Percentiles rank a stretch among this genome's conserved stretches.
These are phyloP conservation scores for Zingel zingel DNA, from an alignment of 2,113 vertebrate species.

Conservation along the genomic window DNA sequence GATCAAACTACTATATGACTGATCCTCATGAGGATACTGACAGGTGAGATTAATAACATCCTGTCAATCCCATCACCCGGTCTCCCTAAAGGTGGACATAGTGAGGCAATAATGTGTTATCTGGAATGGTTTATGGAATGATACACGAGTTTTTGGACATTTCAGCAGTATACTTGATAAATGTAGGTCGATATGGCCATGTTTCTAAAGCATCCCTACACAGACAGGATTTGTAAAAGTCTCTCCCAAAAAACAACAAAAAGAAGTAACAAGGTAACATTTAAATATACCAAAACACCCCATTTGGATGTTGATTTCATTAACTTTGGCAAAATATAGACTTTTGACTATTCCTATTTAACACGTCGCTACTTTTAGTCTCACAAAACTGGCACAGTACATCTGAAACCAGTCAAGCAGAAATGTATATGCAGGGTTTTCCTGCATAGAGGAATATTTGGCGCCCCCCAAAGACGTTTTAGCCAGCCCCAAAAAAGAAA, in stretches of 20 bases:
- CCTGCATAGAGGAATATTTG: too few species aligned
- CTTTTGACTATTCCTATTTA: neutral
- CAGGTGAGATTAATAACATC: neutral
- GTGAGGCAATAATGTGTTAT: neutral
- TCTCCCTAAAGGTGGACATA: neutral
- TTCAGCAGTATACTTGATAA: slow-evolving; percentile 10
- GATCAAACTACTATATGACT: neutral
- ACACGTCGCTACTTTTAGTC: slow-evolving; percentile 3
- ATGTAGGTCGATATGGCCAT: neutral
- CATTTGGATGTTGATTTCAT: neutral
- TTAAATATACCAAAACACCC: neutral
- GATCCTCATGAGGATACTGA: neutral
- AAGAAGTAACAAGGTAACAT: slow-evolving; percentile 6
- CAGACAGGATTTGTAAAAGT: neutral
- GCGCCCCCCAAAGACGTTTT: too few species aligned
- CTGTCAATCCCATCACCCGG: neutral
- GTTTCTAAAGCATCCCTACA: neutral
- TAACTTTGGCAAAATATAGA: slow-evolving; percentile 47
- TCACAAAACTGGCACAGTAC: slow-evolving; percentile 24
- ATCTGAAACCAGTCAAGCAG: slow-evolving; percentile 28
- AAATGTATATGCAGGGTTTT: neutral
- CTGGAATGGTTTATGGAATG: slow-evolving; percentile 20
- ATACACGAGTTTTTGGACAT: neutral
- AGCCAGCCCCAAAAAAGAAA: too few species aligned
- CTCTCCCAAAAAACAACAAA: neutral